Base-by-base conservation (phyloP, 64 coral and sea anemone genomes). In the Pocillopora damicornis region DNA sequence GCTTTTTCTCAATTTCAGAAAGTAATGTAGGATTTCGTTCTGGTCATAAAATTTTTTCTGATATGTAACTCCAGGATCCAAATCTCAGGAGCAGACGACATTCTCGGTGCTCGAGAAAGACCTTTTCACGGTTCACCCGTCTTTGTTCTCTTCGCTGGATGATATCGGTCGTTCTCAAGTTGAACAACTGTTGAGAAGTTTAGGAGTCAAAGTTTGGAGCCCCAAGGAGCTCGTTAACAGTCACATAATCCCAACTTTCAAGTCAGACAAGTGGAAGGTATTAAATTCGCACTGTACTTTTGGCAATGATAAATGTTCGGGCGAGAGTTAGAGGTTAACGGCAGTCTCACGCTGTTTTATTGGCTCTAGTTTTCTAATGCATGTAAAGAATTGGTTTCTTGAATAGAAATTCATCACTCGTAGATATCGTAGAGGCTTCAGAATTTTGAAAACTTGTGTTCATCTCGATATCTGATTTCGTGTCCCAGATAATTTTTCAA, bases 191-290 rank as follows among this genome's bases (percentile, higher is more conserved):
- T 66, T 98, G 60, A 83, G 88, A 17, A 88, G 89, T 22, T 75
- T 98, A 14, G 91, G 92, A 11, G 95, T 98, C n/a, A 98, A 91
- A 35, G 81, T 63, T 15, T 93, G 86, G 73, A 91, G 84, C 11
- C 65, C 95, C 35, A 90, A 77, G 78, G 95, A 98, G 26, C 79
- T 98, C 25, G 86, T 98, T 57, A 77, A 98, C 75, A 90, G 86
- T 30, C 95, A 93, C 23, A 98, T 98, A 38, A 67, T 98, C 14
- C 95, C 91, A 16, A 91, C 86, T 63, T 79, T 95, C 4, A 92
- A 92, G 59, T 95, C 94, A 16, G 75, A 87, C 30, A 92, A 86
- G 13, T 95, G 94, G 94, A 92, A 95, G 94, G 94, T 95, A 80
- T 57, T 20, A 25, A 58, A 59, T 37, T 38, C 9, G 36, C 45